A percentile compares a stretch with the other conserved stretches of the same genome.
Conservation (phyloP, 2,888 invertebrate genomes). For the Cistogaster globosa region DNA sequence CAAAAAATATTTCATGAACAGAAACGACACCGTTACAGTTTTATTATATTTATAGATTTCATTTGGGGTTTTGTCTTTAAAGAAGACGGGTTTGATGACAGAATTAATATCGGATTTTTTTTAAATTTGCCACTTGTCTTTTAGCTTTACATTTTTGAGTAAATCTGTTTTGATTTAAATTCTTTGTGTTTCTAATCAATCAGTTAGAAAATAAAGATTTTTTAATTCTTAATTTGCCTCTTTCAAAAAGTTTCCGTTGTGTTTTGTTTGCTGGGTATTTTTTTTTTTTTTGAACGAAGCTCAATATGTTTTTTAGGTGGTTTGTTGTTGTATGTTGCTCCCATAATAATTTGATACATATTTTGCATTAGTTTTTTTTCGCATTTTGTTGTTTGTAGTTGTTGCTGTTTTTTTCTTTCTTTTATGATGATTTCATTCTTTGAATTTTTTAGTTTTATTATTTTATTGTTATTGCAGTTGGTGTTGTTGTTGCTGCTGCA, state of each 20-base stretch:
- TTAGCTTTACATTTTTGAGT: too few relatives aligned
- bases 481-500: not conserved
- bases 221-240: not conserved
- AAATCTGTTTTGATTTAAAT: too few relatives aligned
- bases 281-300: not conserved
- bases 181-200: too few relatives aligned
- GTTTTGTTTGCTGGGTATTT: not conserved
- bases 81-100: too few relatives aligned
- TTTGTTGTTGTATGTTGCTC: slow-evolving; percentile 15
- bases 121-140: too few relatives aligned
- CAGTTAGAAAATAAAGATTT: too few relatives aligned
- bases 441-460: slow-evolving; percentile 36
- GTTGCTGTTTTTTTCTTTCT: not conserved
- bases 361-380: slow-evolving; percentile 35
- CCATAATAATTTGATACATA: slow-evolving; percentile 52
- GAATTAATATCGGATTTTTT: too few relatives aligned
- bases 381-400: slow-evolving; percentile 23
- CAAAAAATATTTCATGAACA: too few relatives aligned
- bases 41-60: too few relatives aligned
- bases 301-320: slow-evolving; percentile 19
- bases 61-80: too few relatives aligned
- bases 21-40: too few relatives aligned
- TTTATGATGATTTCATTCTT: slow-evolving; percentile 44
- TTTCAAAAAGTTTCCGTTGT: not conserved
- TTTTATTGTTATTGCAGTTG: slow-evolving; percentile 24